phyloP scores from a whole-genome alignment of 2,888 invertebrate genomes.

The Heliconius hortense region DNA sequence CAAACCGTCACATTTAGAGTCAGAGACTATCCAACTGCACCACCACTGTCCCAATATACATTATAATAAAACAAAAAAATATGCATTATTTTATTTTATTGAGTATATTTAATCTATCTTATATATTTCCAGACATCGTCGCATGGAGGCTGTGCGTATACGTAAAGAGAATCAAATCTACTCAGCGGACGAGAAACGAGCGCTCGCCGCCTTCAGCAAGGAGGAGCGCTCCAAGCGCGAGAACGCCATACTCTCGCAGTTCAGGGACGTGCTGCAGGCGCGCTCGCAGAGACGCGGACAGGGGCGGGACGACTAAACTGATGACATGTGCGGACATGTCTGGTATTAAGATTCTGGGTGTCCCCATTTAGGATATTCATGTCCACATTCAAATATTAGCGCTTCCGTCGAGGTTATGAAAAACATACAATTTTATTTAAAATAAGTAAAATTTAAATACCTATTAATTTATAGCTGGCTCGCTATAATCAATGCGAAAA shows the following conservation, averaged over 20 bases:
- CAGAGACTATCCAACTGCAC: background rate
- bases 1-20: no score
- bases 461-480: no score
- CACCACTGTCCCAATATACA: background rate
- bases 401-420: no score
- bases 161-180: conserved; percentile 99
- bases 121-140: conserved; percentile 86
- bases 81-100: no score
- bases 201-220: conserved; percentile 98
- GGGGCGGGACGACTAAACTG: no score
- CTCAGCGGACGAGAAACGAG: conserved; percentile 99
- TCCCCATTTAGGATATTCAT: background rate
- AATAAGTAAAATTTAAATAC: no score
- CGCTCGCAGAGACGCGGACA: conserved; percentile 41
- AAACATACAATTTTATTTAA: no score
- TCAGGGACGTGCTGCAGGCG: conserved; percentile 88
- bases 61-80: no score
- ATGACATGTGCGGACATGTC: no score
- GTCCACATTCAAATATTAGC: no score
- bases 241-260: conserved; percentile 96
- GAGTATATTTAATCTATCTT: no score
- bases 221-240: conserved; percentile 98
- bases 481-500: no score
- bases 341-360: background rate
- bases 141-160: conserved; percentile 99